Evolutionary conservation across 2,797 vertebrate genomes (phyloP).

Genomic region (Thunnus albacares): DNA sequence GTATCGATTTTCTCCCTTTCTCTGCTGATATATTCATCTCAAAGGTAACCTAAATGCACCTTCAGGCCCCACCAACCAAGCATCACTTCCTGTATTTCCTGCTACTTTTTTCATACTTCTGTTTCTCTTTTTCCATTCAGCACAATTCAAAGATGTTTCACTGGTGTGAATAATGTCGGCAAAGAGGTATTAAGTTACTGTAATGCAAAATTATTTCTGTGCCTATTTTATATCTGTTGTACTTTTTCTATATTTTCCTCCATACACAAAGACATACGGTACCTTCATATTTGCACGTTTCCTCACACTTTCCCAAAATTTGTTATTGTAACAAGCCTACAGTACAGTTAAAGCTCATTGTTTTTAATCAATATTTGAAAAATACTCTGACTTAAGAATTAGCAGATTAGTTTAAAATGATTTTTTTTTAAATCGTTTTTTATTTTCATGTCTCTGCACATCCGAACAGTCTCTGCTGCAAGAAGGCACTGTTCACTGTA

Average conservation of each 20-base stretch:
- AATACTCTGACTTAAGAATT: neutral
- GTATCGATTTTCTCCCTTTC: conserved; percentile 60
- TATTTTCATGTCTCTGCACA: neutral
- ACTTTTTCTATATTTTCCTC: neutral
- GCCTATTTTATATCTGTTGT: neutral
- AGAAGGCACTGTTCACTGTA: neutral
- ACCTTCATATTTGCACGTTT: neutral
- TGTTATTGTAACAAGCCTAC: neutral
- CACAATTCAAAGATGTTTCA: conserved; percentile 27
- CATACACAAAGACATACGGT: neutral
- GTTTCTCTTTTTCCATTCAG: conserved; percentile 22
- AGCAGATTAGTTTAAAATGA: neutral
- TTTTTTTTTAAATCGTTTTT: neutral
- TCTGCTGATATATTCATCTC: conserved; percentile 56
- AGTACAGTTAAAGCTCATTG: neutral
- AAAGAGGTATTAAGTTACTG: conserved; percentile 22
- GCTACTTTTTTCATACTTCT: conserved; percentile 36
- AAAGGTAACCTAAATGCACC: conserved; percentile 33
- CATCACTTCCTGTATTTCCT: conserved; percentile 39
- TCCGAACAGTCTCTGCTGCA: neutral
- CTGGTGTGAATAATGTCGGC: conserved; percentile 5
- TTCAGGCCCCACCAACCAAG: conserved; percentile 32
- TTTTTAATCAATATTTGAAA: neutral
- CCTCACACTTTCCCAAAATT: neutral
- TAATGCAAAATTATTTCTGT: neutral